A percentile compares a stretch with the other conserved stretches of the same genome.
Conservation (phyloP, 1,140 invertebrate species). For the Diorhabda elongata region DNA sequence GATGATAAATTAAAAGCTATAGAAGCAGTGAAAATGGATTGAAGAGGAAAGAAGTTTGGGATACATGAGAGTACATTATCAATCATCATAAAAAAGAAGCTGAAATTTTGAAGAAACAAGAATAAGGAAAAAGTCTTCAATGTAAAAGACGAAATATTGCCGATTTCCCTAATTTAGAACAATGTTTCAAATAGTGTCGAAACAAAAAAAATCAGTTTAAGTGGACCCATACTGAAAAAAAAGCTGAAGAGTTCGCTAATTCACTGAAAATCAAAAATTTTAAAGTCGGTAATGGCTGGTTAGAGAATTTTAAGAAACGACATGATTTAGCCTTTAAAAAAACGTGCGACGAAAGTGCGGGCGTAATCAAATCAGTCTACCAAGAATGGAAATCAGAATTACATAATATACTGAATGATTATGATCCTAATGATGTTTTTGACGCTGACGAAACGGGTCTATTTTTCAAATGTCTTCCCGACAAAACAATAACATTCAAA, state of each 20-base stretch:
- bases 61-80: neutral
- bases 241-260: neutral
- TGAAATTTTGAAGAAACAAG: no score
- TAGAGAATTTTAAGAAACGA: no score
- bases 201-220: neutral
- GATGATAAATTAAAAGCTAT: neutral
- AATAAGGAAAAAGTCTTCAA: neutral
- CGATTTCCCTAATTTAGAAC: neutral
- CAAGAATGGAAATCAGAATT: no score
- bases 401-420: neutral
- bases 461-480: slow-evolving; percentile 10
- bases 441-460: slow-evolving; percentile 11
- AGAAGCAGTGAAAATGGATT: neutral
- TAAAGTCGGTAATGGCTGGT: no score
- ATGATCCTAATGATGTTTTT: slow-evolving; percentile 10
- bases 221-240: neutral
- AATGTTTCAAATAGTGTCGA: neutral
- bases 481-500: slow-evolving; percentile 13
- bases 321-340: no score
- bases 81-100: no score
- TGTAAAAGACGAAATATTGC: neutral
- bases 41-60: neutral
- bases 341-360: no score
- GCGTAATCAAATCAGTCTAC: no score
- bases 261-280: neutral